A percentile compares a stretch with the other conserved stretches of the same genome.
These are phyloP conservation scores for Salticus scenicus DNA, from an alignment of 2,888 invertebrate genomes.

Conservation along the genomic window DNA sequence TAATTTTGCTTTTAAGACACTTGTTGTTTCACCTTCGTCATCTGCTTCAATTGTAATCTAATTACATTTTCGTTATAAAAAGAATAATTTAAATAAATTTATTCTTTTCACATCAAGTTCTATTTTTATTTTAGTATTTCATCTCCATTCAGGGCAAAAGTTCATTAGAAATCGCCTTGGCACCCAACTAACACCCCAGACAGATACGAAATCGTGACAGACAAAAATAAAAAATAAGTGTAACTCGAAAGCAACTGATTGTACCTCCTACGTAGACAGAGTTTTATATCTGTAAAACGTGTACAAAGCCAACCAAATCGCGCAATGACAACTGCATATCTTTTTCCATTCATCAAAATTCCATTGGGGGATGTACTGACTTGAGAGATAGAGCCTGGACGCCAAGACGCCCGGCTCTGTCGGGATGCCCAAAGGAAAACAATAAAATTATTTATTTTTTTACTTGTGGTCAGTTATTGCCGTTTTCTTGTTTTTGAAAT, in stretches of 20 bases:
- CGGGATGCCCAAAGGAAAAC: background rate
- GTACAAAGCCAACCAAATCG: conserved; percentile 36
- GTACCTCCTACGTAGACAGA: conserved; percentile 4
- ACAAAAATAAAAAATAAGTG: too few species aligned
- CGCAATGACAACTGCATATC: conserved; percentile 59
- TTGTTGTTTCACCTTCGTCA: too few species aligned
- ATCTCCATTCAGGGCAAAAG: background rate
- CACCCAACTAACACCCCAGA: background rate
- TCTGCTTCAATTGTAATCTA: too few species aligned
- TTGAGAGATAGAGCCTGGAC: background rate
- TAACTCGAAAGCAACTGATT: background rate
- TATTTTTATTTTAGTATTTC: too few species aligned
- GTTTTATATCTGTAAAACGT: background rate
- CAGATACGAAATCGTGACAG: background rate
- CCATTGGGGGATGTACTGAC: conserved; percentile 21
- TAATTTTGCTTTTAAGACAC: too few species aligned
- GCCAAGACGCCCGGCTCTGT: background rate
- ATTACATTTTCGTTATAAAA: too few species aligned
- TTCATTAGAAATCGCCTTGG: background rate
- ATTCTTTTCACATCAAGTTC: too few species aligned
- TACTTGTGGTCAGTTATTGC: background rate
- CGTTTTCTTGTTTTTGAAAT: too few species aligned
- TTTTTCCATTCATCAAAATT: conserved; percentile 51
- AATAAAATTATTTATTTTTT: background rate
- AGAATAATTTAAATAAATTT: too few species aligned